Evolutionary conservation across 2,113 vertebrate genomes (phyloP).

Genomic region (Camarhynchus parvulus): DNA sequence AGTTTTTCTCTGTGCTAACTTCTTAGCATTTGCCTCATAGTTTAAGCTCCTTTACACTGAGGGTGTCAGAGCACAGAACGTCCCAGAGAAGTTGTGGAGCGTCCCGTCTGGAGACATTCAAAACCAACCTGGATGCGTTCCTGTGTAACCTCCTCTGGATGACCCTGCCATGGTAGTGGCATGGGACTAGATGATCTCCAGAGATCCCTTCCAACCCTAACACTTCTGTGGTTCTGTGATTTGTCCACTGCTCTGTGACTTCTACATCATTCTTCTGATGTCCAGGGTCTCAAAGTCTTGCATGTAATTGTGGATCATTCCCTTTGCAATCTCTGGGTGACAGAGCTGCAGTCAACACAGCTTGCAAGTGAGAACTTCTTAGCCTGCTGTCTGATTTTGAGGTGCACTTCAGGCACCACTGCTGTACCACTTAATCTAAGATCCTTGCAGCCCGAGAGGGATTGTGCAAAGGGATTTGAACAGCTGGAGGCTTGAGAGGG

Average conservation of each 20-base stretch:
- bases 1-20: neutral
- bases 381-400: neutral
- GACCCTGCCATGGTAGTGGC: neutral
- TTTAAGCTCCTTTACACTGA: neutral
- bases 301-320: neutral
- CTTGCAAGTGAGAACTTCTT: neutral
- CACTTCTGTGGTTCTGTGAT: neutral
- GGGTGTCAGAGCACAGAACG: neutral
- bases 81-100: neutral
- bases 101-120: neutral
- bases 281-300: neutral
- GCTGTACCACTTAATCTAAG: neutral
- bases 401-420: neutral
- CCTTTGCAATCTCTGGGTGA: fast-evolving
- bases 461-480: neutral
- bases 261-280: neutral
- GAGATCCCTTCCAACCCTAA: neutral
- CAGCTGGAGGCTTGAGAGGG: neutral
- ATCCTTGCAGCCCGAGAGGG: neutral
- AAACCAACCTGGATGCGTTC: neutral
- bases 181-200: neutral
- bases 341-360: neutral
- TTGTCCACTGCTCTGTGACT: neutral
- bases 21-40: neutral
- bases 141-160: neutral